Base-by-base conservation (phyloP, 1,140 invertebrate genomes). In the Bombus pascuorum region DNA sequence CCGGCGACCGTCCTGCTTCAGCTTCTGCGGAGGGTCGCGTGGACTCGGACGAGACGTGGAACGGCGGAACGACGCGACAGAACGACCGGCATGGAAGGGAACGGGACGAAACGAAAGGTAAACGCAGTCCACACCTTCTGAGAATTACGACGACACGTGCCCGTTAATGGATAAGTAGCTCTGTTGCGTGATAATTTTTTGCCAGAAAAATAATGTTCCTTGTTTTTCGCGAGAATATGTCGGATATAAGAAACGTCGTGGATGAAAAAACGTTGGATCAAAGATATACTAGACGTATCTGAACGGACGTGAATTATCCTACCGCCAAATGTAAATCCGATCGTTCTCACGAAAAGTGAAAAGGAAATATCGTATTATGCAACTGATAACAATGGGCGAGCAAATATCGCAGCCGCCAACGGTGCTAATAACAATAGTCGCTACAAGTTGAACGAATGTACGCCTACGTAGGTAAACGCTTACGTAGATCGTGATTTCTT, bases 51-150 rank as follows among this genome's bases (percentile, higher is more conserved):
- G 81, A 59, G 44, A n/a, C 42, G 62, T 15, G 65, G 34, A 81
- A 57, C 6, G 34, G 28, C 28, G 15, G 37, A n/a, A 34, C 8
- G 32, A 28, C 13, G 28, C 22, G 32, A 62, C 71, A 81, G 37
- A 39, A 81, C 68, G 62, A 12, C 22, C 59, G 62, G 22, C 47
- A 18, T 9, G 42, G 53, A 44, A 81, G 4, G 53, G n/a, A 47
- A 74, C 57, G 25, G 6, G 18, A 68, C 78, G n/a, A n/a, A 47
- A 82, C 72, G 53, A 80, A 83, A 85, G 77, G 57, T 73, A 72
- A 80, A 85, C 53, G 66, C 34, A 57, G 68, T 62, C 25, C 22
- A 1, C 22, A 28, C 9, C 68, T 84, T 84, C 83, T 4, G 28
- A 73, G 68, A 73, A 85, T 73, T 39, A 47, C 68, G 68, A 72